Base-by-base conservation (phyloP, 2,888 invertebrate genomes). In the Oscheius onirici region DNA sequence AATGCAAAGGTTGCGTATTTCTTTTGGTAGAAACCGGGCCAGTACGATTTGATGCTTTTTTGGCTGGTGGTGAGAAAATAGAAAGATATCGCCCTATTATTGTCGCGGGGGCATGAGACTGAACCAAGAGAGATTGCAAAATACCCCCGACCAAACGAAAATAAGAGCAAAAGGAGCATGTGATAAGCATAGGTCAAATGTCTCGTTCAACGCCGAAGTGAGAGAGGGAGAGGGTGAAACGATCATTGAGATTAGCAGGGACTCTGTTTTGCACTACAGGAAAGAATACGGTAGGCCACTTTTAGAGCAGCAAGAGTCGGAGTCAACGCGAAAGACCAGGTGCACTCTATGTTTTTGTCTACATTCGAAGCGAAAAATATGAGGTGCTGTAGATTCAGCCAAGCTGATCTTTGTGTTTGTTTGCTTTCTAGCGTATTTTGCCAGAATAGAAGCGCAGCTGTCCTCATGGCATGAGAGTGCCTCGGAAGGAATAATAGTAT, bases 351-450 rank as follows among this genome's bases (percentile, higher is more conserved):
- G 34, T 34, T 34, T 34, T 34, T 34, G 34, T 34, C 34, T 34
- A 34, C 34, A 3, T 34, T 34, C 8, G 34, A 34, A 34, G 8
- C 34, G 34, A 34, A 34, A 34, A 34, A 46, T 17, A 46, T 0
- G 20, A 20, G 20, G 46, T 46, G n/a, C n/a, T 46, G 46, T 46
- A 46, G 15, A 46, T 20, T 46, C 46, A 46, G 46, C 46, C n/a
- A 46, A 15, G 8, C n/a, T 26, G 54, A 63, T 63, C 63, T 63
- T 63, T 63, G 63, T 34, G 26, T 63, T 24, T 63, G 63, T 63
- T 63, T 63, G 46, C 49, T 63, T 24, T 63, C 34, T 17, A 11
- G 63, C 63, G 63, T 63, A 49, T 63, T 63, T 63, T 46, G 49
- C 17, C 63, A 49, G 43, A 46, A 49, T 34, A 58, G 44, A 63